A percentile compares a stretch with the other conserved stretches of the same genome.
These are phyloP conservation scores for Chrysolina americana DNA, from an alignment of 2,888 invertebrate genomes.

Conservation along the genomic window DNA sequence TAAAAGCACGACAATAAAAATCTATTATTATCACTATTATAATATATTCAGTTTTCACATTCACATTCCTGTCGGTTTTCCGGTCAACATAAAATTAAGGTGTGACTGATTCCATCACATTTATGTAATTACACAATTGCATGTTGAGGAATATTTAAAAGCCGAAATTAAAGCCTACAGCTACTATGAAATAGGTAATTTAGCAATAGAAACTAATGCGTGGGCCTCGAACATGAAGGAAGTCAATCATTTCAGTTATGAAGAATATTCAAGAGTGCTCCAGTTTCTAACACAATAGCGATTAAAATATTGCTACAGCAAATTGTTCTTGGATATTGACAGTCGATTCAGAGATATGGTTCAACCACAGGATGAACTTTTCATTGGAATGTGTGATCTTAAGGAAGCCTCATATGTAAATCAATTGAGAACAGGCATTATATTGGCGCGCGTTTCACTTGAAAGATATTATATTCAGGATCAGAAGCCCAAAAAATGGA, in stretches of 20 bases:
- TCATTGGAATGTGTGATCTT: no score
- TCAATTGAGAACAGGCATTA: no score
- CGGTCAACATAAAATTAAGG: conserved; percentile 7
- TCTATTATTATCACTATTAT: no score
- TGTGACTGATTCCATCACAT: conserved; percentile 15
- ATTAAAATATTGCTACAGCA: not conserved
- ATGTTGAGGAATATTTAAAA: conserved; percentile 7
- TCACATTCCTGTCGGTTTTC: not conserved
- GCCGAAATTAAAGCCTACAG: conserved; percentile 30
- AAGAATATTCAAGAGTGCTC: conserved; percentile 12
- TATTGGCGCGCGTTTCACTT: no score
- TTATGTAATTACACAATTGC: conserved; percentile 22
- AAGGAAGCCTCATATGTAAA: no score
- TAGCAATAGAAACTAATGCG: conserved; percentile 13
- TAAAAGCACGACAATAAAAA: not conserved
- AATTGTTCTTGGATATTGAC: not conserved
- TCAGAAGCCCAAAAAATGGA: no score
- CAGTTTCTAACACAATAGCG: conserved; percentile 2
- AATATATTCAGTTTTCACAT: not conserved
- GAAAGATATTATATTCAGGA: no score
- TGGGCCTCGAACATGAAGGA: conserved; percentile 26
- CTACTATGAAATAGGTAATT: conserved; percentile 11
- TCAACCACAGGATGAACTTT: not conserved
- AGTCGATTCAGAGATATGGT: not conserved
- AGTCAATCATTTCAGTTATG: conserved; percentile 21